These are phyloP conservation scores for Enteromius unitaeniatus DNA, from an alignment of 2,797 vertebrate genomes.

Conservation along the genomic window DNA sequence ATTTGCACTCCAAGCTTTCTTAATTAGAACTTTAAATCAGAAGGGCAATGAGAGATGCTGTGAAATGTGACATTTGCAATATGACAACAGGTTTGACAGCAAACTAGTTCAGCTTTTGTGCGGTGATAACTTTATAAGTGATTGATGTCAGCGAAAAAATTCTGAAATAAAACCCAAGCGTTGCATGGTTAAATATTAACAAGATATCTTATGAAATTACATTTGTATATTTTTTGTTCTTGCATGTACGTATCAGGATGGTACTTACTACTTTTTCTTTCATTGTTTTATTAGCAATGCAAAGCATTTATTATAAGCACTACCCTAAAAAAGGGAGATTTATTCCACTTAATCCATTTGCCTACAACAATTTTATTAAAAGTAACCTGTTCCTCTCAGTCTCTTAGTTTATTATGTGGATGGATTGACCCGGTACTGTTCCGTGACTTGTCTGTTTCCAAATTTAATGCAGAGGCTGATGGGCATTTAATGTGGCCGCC, in stretches of 20 bases:
- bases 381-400: slow-evolving; percentile 42
- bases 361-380: slow-evolving; percentile 45
- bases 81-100: slow-evolving; percentile 47
- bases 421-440: slow-evolving; percentile 72
- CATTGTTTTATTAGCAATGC: too few relatives aligned
- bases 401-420: slow-evolving; percentile 73
- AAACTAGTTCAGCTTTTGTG: slow-evolving; percentile 22
- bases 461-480: slow-evolving; percentile 76
- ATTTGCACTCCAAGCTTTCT: slow-evolving; percentile 89
- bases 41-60: slow-evolving; percentile 52
- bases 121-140: slow-evolving; percentile 51
- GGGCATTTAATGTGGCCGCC: slow-evolving; percentile 78
- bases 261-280: too few relatives aligned
- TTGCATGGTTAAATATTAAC: not conserved
- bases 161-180: slow-evolving; percentile 17
- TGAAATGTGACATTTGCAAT: slow-evolving; percentile 52
- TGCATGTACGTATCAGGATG: too few relatives aligned
- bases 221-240: not conserved
- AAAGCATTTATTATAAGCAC: not conserved
- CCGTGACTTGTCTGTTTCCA: slow-evolving; percentile 67
- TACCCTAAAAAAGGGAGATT: not conserved
- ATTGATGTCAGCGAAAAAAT: slow-evolving; percentile 47
- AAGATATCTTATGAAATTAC: not conserved
- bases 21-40: slow-evolving; percentile 99
- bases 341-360: slow-evolving; percentile 41